Percentiles rank a stretch among this genome's conserved stretches.
These are phyloP conservation scores for Mustela nigripes DNA, from an alignment of 2,113 vertebrate species.

Conservation along the genomic window DNA sequence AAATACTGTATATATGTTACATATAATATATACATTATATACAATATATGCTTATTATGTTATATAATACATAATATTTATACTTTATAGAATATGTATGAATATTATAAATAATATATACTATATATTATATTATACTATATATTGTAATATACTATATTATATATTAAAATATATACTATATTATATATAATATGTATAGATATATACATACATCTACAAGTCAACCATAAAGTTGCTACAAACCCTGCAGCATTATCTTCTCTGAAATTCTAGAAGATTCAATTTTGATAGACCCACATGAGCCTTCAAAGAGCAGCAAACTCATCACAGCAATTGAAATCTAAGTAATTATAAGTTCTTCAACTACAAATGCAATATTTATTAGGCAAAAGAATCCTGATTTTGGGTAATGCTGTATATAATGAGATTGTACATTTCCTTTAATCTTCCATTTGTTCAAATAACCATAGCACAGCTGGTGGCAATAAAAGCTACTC, in stretches of 20 bases:
- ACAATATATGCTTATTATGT: background rate
- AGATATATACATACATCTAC: background rate
- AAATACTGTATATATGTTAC: background rate
- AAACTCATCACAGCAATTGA: background rate
- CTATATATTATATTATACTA: no score
- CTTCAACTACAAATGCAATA: conserved; percentile 36
- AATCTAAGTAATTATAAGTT: conserved; percentile 30
- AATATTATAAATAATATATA: background rate
- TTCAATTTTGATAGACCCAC: background rate
- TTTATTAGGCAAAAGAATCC: conserved; percentile 54
- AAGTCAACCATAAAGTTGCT: conserved; percentile 25
- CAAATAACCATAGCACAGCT: conserved; percentile 70
- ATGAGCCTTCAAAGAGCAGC: background rate
- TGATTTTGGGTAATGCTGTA: conserved; percentile 48
- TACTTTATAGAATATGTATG: no score
- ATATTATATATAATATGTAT: background rate
- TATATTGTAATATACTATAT: no score
- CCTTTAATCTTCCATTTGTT: conserved; percentile 72
- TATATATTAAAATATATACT: no score
- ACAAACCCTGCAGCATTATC: background rate
- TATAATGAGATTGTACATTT: conserved; percentile 71
- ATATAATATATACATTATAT: background rate
- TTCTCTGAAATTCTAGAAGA: conserved; percentile 39
- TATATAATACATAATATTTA: background rate
- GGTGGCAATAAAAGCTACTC: conserved; percentile 76